phyloP scores from a whole-genome alignment of 1,140 invertebrate species.

The Orchesella cincta region DNA sequence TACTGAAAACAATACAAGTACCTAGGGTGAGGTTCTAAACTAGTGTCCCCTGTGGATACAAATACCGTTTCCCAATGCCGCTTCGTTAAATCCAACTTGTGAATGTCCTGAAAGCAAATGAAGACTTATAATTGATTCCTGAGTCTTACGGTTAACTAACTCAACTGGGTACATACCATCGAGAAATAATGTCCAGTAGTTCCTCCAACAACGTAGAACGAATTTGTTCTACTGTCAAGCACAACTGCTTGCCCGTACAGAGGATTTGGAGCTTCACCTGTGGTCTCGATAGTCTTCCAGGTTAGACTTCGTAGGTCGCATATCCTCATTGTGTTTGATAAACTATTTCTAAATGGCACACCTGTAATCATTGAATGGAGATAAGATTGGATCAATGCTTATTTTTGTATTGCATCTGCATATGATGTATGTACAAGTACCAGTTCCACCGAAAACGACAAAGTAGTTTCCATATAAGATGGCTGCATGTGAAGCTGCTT shows the following conservation, averaged over 20 bases:
- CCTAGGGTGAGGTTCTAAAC: conserved; percentile 47
- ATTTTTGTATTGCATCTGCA: too few relatives aligned
- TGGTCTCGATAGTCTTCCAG: conserved; percentile 61
- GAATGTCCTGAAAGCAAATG: too few relatives aligned
- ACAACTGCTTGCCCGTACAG: conserved; percentile 71
- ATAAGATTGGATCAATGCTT: too few relatives aligned
- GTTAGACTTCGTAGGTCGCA: conserved; percentile 64
- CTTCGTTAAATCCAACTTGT: conserved; percentile 65
- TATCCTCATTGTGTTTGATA: conserved; percentile 73
- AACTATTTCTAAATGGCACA: conserved; percentile 75
- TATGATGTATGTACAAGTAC: too few relatives aligned
- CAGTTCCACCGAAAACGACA: conserved; percentile 81
- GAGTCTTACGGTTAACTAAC: too few relatives aligned
- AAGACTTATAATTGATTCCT: too few relatives aligned
- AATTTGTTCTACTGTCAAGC: conserved; percentile 48
- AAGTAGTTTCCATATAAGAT: conserved; percentile 69
- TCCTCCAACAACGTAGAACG: conserved; percentile 66
- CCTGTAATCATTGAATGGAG: too few relatives aligned
- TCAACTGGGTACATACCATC: too few relatives aligned
- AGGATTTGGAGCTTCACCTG: conserved; percentile 68
- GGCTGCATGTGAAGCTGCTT: conserved; percentile 80
- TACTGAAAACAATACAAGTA: too few relatives aligned
- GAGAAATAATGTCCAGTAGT: conserved; percentile 79
- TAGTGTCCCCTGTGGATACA: conserved; percentile 62
- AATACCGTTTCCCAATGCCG: conserved; percentile 72